phyloP scores from a whole-genome alignment of 2,113 vertebrate genomes.

The Salvator merianae region DNA sequence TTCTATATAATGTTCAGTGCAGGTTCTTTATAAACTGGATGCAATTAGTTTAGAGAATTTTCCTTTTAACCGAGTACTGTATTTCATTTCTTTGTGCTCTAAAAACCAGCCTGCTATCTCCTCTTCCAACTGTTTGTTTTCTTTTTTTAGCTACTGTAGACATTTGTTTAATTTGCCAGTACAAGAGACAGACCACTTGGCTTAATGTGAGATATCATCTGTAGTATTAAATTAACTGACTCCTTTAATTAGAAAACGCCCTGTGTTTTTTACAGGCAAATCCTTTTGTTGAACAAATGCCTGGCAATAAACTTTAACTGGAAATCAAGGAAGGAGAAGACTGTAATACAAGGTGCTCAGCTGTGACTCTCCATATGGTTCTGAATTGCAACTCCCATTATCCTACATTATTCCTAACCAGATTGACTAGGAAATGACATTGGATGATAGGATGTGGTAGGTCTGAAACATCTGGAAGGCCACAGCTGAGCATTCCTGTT shows the following conservation, averaged over 20 bases:
- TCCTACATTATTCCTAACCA: too few relatives aligned
- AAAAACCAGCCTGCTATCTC: conserved; percentile 35
- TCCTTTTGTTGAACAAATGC: neutral
- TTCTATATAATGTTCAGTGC: neutral
- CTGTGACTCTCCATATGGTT: too few relatives aligned
- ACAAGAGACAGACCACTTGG: conserved; percentile 55
- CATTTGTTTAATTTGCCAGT: conserved; percentile 38
- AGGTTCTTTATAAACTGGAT: neutral
- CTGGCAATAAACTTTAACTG: conserved; percentile 50
- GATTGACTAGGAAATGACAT: too few relatives aligned
- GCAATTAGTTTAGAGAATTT: neutral
- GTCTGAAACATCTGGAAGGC: too few relatives aligned
- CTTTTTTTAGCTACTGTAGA: conserved; percentile 44
- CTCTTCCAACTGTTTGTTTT: conserved; percentile 13
- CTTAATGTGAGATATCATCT: conserved; percentile 61
- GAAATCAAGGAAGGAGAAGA: conserved; percentile 51
- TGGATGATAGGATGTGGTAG: too few relatives aligned
- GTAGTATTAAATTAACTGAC: conserved; percentile 53
- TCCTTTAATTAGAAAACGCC: conserved; percentile 52
- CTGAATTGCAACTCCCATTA: too few relatives aligned
- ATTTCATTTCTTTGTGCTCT: conserved; percentile 39
- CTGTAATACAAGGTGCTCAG: too few relatives aligned
- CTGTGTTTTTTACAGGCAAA: conserved; percentile 50
- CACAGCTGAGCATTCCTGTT: neutral
- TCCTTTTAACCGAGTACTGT: conserved; percentile 46